A percentile compares a stretch with the other conserved stretches of the same genome.
phyloP scores from a whole-genome alignment of 92 coral and sea anemone genomes.

The Isaurus tuberculatus region DNA sequence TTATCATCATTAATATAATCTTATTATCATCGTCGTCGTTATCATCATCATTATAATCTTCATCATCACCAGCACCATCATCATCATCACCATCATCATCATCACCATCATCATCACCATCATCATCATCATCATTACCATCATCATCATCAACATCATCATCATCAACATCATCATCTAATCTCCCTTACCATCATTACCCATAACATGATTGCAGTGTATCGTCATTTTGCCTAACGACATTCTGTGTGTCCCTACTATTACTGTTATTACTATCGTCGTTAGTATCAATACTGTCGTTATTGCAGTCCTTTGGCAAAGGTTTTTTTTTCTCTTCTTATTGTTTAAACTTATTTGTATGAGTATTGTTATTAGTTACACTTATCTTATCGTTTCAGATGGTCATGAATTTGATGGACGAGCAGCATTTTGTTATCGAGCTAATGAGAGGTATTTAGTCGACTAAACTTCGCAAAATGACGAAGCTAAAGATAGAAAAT shows the following conservation, averaged over 20 bases:
- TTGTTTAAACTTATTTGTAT: neutral
- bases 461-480: no score
- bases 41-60: neutral
- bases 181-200: no score
- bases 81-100: neutral
- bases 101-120: no score
- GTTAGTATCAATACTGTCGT: neutral
- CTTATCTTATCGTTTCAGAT: conserved; percentile 7
- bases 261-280: neutral
- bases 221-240: neutral
- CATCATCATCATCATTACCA: no score
- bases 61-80: neutral
- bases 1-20: neutral
- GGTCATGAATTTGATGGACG: conserved; percentile 38
- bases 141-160: no score
- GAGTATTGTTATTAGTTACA: no score
- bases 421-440: conserved; percentile 38
- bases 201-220: no score
- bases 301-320: neutral
- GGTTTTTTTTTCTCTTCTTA: neutral
- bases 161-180: no score
- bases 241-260: neutral
- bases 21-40: neutral
- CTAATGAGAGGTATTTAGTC: conserved; percentile 36
- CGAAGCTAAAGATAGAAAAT: no score